Base-by-base conservation (phyloP, 2,888 invertebrate species). In the Drosophila niveifrons region DNA sequence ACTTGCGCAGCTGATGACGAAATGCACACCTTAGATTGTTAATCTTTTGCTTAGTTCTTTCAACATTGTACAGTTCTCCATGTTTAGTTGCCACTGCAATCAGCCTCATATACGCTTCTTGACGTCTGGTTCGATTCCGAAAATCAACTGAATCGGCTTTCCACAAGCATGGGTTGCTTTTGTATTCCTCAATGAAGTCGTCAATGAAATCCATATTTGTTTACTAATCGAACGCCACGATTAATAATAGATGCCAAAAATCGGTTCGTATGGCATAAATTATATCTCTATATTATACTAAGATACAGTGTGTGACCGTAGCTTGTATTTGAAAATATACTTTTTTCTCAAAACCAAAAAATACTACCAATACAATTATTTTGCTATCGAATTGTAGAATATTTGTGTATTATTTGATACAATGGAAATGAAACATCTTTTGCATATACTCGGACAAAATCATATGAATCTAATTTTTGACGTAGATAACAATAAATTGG, bases 1-100 rank as follows among this genome's bases (percentile, higher is more conserved):
- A 91, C 61, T 92, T 92, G 15, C 92, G 90, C 9, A 92, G 79
- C 65, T 92, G 92, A 62, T 92, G 92, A 11, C 92, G 87, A 75
- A 92, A 92, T 46, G 92, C 92, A 71, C 92, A 92, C 6, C 92
- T 80, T 34, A 92, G 81, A 82, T 92, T 92, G 83, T 92, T 92
- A 65, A 92, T 92, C 78, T 92, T 92, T 72, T 92, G 92, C 76
- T 92, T 92, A 2, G 92, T 92, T 57, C 92, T 81, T 62, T 92
- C 92, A 28, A 92, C 91, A 74, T 92, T 92, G 67, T 92, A 92
- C 43, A 90, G 87, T 72, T 92, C 92, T 8, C 92, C 92, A 82
- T 92, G 92, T 81, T 90, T 92, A n/a, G 89, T 89, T 1, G 92
- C 92, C 13, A 92, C 91, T 48, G 90, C 91, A 59, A 92, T 92